Evolutionary conservation across 2,113 vertebrate genomes (phyloP).

Genomic region (Psittacara wagleri): DNA sequence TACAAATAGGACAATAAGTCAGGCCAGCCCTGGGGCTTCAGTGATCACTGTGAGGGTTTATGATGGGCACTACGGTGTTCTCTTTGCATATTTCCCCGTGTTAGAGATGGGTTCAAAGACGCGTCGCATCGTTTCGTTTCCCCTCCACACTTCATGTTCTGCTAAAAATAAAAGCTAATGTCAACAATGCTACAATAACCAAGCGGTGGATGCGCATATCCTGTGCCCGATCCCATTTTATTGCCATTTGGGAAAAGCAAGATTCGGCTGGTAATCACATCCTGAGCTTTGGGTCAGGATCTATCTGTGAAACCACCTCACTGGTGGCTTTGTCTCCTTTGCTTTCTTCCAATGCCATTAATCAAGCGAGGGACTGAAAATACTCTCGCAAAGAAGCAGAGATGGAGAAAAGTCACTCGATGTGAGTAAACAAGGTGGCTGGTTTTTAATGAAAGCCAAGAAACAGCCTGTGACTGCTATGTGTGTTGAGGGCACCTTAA

Average conservation of each 20-base stretch:
- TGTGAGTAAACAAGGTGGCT: slow-evolving; percentile 42
- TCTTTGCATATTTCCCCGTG: background rate
- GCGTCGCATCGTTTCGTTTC: background rate
- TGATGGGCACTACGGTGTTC: background rate
- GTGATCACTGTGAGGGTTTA: background rate
- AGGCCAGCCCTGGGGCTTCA: background rate
- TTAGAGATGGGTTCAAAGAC: background rate
- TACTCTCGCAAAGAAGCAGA: background rate
- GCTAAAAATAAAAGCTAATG: slow-evolving; percentile 11
- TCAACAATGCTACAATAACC: background rate
- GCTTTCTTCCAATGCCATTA: background rate
- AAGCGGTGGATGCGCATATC: background rate
- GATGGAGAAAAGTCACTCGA: slow-evolving; percentile 12
- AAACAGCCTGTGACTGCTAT: background rate
- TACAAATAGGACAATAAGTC: background rate
- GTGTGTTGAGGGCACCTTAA: background rate
- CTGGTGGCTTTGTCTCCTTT: background rate
- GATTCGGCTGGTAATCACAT: background rate
- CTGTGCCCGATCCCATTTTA: background rate
- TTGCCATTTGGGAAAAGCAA: background rate
- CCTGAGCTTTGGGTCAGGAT: background rate
- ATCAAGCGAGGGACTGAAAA: background rate
- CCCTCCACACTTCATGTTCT: background rate
- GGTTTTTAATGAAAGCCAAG: background rate
- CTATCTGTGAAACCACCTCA: background rate